These are phyloP conservation scores for Dendronephthya gigantea DNA, from an alignment of 64 coral and sea anemone species.

Conservation along the genomic window DNA sequence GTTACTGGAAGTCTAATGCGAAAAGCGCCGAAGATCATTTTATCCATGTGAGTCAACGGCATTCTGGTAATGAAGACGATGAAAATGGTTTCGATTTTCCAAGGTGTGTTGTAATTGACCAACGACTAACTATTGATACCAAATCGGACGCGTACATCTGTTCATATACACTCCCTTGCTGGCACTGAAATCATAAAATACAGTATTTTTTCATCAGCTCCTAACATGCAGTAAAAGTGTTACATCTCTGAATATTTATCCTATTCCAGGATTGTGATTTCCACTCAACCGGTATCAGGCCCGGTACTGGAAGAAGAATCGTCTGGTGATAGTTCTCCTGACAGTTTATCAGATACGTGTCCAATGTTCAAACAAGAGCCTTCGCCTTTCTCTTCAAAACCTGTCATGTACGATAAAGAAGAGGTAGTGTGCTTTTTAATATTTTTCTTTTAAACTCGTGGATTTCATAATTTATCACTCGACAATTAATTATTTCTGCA, in stretches of 20 bases:
- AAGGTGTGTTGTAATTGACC: slow-evolving; percentile 37
- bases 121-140: background rate
- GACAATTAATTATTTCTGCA: too few species aligned
- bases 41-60: slow-evolving; percentile 47
- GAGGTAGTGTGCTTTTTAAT: too few species aligned
- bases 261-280: slow-evolving; percentile 53
- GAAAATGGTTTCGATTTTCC: slow-evolving; percentile 86
- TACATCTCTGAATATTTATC: slow-evolving; percentile 11
- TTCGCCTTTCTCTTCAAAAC: slow-evolving; percentile 89
- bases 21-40: slow-evolving; percentile 31
- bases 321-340: slow-evolving; percentile 77
- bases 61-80: slow-evolving; percentile 57
- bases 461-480: too few species aligned
- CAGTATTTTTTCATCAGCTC: background rate
- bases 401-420: slow-evolving; percentile 96
- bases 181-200: too few species aligned
- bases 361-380: slow-evolving; percentile 76
- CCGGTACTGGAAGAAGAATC: slow-evolving; percentile 68
- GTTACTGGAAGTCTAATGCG: slow-evolving; percentile 43
- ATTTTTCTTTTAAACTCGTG: too few species aligned
- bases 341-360: slow-evolving; percentile 77
- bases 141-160: too few species aligned
- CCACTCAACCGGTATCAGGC: slow-evolving; percentile 52
- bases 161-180: too few species aligned
- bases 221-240: background rate